Conservation (phyloP, 2,797 vertebrate species). For the Anguilla marmorata region DNA sequence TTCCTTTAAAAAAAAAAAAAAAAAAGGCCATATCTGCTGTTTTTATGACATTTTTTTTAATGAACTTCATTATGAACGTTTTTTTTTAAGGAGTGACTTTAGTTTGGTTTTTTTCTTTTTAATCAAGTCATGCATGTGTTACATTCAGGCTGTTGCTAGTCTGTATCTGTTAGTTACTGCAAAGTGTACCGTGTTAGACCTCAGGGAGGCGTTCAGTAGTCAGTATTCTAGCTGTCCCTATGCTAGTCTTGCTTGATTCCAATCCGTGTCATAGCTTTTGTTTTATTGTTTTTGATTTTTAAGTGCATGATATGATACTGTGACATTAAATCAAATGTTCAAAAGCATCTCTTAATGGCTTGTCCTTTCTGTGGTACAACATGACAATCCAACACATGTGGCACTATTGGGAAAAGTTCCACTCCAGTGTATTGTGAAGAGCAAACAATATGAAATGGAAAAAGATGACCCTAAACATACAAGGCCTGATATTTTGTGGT, state of each 20-base stretch:
- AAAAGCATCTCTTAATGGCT: slow-evolving; percentile 18
- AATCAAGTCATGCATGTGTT: slow-evolving; percentile 47
- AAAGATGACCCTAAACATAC: background rate
- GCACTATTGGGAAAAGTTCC: background rate
- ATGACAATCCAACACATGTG: background rate
- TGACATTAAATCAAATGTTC: slow-evolving; percentile 21
- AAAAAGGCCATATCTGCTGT: slow-evolving; percentile 54
- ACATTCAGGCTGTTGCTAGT: slow-evolving; percentile 24
- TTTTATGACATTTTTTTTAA: slow-evolving; percentile 35
- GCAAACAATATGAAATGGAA: background rate
- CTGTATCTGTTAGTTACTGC: slow-evolving; percentile 36
- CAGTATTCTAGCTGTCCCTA: slow-evolving; percentile 5
- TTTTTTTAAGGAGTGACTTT: slow-evolving; percentile 48
- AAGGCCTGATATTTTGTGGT: background rate
- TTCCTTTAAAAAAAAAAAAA: slow-evolving; percentile 55
- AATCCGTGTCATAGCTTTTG: slow-evolving; percentile 15
- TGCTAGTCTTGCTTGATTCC: slow-evolving; percentile 3
- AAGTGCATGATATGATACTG: slow-evolving; percentile 23
- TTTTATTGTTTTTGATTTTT: slow-evolving; percentile 6
- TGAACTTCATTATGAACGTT: slow-evolving; percentile 47
- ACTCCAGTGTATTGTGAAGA: background rate
- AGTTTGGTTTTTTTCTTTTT: slow-evolving; percentile 46
- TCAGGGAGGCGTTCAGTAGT: slow-evolving; percentile 19
- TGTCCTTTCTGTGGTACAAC: slow-evolving; percentile 14
- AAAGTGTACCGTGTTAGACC: slow-evolving; percentile 11